phyloP scores from a whole-genome alignment of 1,140 invertebrate genomes.

The Zaprionus africanus region DNA sequence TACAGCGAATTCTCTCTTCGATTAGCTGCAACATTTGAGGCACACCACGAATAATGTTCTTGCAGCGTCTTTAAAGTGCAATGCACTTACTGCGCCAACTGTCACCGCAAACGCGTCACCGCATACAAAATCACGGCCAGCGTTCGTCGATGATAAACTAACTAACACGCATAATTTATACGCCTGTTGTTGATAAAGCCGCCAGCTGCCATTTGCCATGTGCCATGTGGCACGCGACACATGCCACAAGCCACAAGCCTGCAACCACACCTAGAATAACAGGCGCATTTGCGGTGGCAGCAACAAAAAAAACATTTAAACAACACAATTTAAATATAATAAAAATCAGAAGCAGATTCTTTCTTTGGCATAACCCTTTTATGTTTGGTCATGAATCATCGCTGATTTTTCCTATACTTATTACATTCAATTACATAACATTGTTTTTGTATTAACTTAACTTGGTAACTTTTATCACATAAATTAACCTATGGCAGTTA shows the following conservation, averaged over 20 bases:
- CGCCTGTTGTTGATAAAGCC: constrained; percentile 45
- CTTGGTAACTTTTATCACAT: too few species aligned
- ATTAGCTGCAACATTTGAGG: constrained; percentile 38
- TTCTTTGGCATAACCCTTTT: too few species aligned
- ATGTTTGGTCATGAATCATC: too few species aligned
- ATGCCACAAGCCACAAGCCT: constrained; percentile 32
- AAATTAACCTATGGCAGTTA: too few species aligned
- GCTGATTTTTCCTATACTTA: too few species aligned
- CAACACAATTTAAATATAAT: constrained; percentile 9
- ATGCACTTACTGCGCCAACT: constrained; percentile 1
- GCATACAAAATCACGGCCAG: constrained; percentile 54
- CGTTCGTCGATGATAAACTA: constrained; percentile 66
- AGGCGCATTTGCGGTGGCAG: constrained; percentile 49
- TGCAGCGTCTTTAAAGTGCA: constrained; percentile 58
- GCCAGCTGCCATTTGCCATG: constrained; percentile 34
- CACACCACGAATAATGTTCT: neutral
- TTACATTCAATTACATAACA: too few species aligned
- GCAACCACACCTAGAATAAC: constrained; percentile 41
- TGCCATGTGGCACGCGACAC: constrained; percentile 39
- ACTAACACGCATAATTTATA: constrained; percentile 73
- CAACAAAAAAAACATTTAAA: neutral
- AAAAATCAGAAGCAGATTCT: neutral
- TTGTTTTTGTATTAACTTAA: too few species aligned
- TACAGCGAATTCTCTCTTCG: constrained; percentile 57
- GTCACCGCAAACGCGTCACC: constrained; percentile 44